phyloP scores from a whole-genome alignment of 2,888 invertebrate species.

The Syrphus vitripennis region DNA sequence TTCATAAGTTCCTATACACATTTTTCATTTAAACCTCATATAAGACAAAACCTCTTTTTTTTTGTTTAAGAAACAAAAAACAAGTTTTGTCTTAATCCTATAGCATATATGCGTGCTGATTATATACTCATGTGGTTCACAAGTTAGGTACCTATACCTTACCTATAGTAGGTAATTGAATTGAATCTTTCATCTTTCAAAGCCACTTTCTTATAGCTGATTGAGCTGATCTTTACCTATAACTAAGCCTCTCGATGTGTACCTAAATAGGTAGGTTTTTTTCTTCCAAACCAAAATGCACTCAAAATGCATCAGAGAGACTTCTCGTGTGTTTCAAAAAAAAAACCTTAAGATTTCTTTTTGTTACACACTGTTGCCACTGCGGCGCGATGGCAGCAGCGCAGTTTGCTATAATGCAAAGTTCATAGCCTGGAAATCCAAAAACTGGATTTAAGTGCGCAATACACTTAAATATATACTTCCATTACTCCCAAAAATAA shows the following conservation, averaged over 20 bases:
- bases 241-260: neutral
- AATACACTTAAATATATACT: slow-evolving; percentile 25
- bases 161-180: slow-evolving; percentile 12
- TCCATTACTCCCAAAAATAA: slow-evolving; percentile 1
- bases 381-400: neutral
- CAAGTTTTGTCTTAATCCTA: slow-evolving; percentile 13
- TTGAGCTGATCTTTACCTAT: neutral
- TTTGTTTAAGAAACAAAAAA: neutral
- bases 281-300: slow-evolving; percentile 16
- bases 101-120: slow-evolving; percentile 11
- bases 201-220: slow-evolving; percentile 35
- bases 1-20: neutral
- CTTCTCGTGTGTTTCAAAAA: slow-evolving; percentile 29
- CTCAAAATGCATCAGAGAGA: slow-evolving; percentile 9
- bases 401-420: slow-evolving; percentile 20
- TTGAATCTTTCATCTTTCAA: slow-evolving; percentile 54
- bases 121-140: neutral
- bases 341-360: slow-evolving; percentile 14
- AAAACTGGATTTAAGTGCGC: slow-evolving; percentile 63
- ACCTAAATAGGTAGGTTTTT: neutral
- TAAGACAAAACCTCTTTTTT: neutral
- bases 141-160: slow-evolving; percentile 9
- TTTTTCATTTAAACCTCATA: neutral
- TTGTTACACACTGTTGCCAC: neutral
- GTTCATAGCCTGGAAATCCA: slow-evolving; percentile 41